These are phyloP conservation scores for Ormyrus rosae DNA, from an alignment of 2,888 invertebrate species.

Conservation along the genomic window DNA sequence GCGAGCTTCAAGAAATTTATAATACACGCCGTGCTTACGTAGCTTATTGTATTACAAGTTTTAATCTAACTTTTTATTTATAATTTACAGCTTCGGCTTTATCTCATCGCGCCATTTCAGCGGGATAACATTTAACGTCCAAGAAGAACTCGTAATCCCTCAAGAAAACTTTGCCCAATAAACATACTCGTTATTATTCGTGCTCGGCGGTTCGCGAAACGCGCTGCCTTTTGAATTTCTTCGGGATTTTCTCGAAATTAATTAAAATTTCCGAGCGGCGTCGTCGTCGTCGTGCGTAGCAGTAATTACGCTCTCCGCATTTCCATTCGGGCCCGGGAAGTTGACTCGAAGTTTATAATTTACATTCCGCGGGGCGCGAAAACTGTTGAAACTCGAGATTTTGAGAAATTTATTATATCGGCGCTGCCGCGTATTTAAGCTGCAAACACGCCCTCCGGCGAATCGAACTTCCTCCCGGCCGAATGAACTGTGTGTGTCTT, in stretches of 20 bases:
- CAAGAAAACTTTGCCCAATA: too few relatives aligned
- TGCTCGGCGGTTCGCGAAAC: not conserved
- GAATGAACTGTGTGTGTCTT: not conserved
- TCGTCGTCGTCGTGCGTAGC: not conserved
- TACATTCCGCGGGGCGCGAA: not conserved
- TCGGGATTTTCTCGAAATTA: not conserved
- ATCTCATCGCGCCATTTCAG: too few relatives aligned
- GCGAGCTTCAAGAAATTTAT: too few relatives aligned
- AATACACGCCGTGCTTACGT: too few relatives aligned
- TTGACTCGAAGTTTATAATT: constrained; percentile 16
- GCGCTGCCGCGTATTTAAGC: not conserved
- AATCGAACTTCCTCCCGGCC: not conserved
- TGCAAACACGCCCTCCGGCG: too few relatives aligned
- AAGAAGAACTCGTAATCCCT: too few relatives aligned
- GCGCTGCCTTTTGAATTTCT: not conserved
- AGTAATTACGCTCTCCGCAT: not conserved
- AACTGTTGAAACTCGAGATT: constrained; percentile 9
- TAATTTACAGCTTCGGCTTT: too few relatives aligned
- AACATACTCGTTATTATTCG: too few relatives aligned
- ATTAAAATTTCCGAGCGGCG: not conserved
- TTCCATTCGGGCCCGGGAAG: not conserved
- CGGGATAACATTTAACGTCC: too few relatives aligned
- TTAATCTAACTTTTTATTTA: too few relatives aligned
- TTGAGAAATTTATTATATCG: constrained; percentile 19
- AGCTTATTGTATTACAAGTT: too few relatives aligned